phyloP scores from a whole-genome alignment of 1,140 invertebrate genomes.

The Brachionus calyciflorus region DNA sequence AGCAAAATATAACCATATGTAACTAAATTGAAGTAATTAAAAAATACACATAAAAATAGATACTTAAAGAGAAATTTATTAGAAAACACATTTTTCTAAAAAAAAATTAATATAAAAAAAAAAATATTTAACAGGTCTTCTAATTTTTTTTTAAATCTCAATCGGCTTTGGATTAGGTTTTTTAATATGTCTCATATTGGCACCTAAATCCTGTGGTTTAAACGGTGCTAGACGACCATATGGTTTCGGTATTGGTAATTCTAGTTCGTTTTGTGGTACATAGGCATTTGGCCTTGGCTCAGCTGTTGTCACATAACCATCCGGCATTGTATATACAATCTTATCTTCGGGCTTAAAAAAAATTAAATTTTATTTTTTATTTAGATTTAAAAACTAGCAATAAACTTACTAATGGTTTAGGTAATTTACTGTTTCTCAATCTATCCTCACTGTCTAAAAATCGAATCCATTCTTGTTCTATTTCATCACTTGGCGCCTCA shows the following conservation, averaged over 20 bases:
- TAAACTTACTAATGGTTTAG: constrained; percentile 2
- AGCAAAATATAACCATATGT: too few relatives aligned
- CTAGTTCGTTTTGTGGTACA: constrained; percentile 59
- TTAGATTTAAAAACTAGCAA: not conserved
- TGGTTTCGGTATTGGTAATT: constrained; percentile 60
- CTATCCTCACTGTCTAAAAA: constrained; percentile 52
- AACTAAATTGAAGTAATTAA: too few relatives aligned
- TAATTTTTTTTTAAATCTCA: constrained; percentile 60
- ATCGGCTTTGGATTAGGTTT: constrained; percentile 61
- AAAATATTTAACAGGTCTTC: constrained; percentile 7
- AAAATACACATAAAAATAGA: too few relatives aligned
- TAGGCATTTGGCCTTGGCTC: constrained; percentile 61
- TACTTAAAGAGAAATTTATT: too few relatives aligned
- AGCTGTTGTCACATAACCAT: constrained; percentile 57
- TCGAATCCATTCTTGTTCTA: constrained; percentile 55
- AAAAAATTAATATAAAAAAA: not conserved
- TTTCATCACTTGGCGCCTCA: constrained; percentile 56
- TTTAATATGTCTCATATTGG: constrained; percentile 59
- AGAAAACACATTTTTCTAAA: constrained; percentile 31
- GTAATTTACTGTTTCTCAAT: constrained; percentile 22
- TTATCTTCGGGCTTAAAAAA: constrained; percentile 52
- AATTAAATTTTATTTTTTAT: constrained; percentile 50
- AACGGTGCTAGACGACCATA: constrained; percentile 61
- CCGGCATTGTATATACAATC: constrained; percentile 56
- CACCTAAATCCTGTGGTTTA: constrained; percentile 58